Conservation (phyloP, 2,113 vertebrate genomes). For the Atractosteus spatula region DNA sequence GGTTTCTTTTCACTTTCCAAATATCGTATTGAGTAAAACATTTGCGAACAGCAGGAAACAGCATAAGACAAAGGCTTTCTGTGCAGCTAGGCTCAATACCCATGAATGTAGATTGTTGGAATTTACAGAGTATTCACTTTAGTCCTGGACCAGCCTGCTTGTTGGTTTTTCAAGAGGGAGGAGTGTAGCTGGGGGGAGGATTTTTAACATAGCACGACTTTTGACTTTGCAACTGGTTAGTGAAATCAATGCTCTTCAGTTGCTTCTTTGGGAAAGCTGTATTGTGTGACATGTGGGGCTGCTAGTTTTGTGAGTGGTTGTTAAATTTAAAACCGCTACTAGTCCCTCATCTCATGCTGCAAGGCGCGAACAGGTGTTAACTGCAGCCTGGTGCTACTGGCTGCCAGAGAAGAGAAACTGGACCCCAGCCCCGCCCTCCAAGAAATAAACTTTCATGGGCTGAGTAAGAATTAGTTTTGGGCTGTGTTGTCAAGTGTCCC, state of each 20-base stretch:
- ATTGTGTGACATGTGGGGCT: conserved; percentile 41
- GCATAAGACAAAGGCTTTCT: too few species aligned
- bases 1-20: too few species aligned
- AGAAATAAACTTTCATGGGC: conserved; percentile 7
- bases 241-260: conserved; percentile 30
- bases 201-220: not conserved
- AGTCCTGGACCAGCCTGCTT: too few species aligned
- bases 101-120: too few species aligned
- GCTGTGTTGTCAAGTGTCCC: not conserved
- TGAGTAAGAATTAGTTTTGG: conserved; percentile 9
- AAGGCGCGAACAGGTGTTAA: conserved; percentile 40
- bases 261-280: conserved; percentile 41
- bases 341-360: conserved; percentile 35
- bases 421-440: not conserved
- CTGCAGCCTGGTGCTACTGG: conserved; percentile 24
- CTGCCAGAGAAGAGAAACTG: conserved; percentile 19
- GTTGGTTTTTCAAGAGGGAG: too few species aligned
- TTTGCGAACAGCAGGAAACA: too few species aligned
- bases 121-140: too few species aligned
- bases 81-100: too few species aligned
- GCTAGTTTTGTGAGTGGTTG: conserved; percentile 30
- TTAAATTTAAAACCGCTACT: conserved; percentile 40
- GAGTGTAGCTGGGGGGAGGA: too few species aligned
- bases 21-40: too few species aligned
- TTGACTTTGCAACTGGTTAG: not conserved